Conservation (phyloP, 1,140 invertebrate species). For the Atta cephalotes region DNA sequence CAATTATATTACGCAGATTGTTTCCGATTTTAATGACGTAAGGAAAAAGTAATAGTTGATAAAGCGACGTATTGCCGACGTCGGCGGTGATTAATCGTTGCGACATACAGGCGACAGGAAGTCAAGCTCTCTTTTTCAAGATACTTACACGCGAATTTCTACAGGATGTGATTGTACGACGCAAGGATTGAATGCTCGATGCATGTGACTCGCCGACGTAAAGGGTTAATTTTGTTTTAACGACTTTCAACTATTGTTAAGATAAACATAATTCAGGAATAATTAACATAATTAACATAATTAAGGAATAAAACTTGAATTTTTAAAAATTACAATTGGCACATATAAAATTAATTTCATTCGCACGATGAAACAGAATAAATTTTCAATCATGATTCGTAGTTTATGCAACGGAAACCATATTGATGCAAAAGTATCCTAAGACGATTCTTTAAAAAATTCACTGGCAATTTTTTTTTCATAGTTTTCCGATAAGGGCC, state of each 20-base stretch:
- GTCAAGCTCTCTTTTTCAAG: constrained; percentile 42
- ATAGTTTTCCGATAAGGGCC: constrained; percentile 2
- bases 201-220: neutral
- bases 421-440: neutral
- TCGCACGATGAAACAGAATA: neutral
- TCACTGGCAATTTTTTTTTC: neutral
- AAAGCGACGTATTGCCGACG: constrained; percentile 44
- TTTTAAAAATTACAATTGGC: neutral
- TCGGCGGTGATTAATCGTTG: constrained; percentile 49
- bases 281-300: neutral
- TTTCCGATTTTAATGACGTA: constrained; percentile 56
- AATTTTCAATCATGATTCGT: neutral
- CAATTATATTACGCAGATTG: constrained; percentile 41
- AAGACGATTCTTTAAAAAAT: neutral
- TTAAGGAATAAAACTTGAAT: neutral
- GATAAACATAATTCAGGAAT: neutral
- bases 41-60: constrained; percentile 51
- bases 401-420: neutral
- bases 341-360: neutral
- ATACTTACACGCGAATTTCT: constrained; percentile 44
- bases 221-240: neutral
- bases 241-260: neutral
- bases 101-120: constrained; percentile 29
- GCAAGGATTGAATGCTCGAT: neutral
- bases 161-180: constrained; percentile 32